Evolutionary conservation across 2,113 vertebrate species (phyloP).

Genomic region (Carassius carassius): DNA sequence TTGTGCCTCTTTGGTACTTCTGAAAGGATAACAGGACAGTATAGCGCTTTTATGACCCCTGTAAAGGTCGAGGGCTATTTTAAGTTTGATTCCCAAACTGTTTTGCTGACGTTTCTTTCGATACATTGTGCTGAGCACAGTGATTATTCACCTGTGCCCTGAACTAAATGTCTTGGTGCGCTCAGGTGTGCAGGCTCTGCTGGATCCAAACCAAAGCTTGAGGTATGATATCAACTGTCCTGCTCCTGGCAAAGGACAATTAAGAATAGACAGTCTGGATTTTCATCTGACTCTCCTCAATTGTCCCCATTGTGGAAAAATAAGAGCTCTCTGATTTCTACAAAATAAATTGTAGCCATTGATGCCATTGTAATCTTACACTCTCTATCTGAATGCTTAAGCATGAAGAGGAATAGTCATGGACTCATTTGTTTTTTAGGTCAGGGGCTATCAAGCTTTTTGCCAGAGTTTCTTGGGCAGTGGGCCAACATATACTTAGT

Average conservation of each 20-base stretch:
- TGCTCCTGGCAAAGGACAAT: slow-evolving; percentile 13
- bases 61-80: slow-evolving; percentile 46
- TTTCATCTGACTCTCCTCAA: neutral
- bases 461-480: slow-evolving; percentile 45
- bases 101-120: slow-evolving; percentile 39
- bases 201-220: slow-evolving; percentile 29
- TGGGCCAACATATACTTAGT: slow-evolving; percentile 31
- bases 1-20: neutral
- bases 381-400: neutral
- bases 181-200: slow-evolving; percentile 31
- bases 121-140: neutral
- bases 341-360: slow-evolving; percentile 2
- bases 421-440: neutral
- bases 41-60: neutral
- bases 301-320: neutral
- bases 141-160: slow-evolving; percentile 27
- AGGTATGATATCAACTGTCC: slow-evolving; percentile 3
- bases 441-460: slow-evolving; percentile 40
- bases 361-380: neutral
- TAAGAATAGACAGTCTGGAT: slow-evolving; percentile 6
- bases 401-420: neutral
- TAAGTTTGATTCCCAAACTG: slow-evolving; percentile 31
- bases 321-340: slow-evolving; percentile 8
- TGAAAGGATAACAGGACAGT: neutral
- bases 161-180: slow-evolving; percentile 9